Evolutionary conservation across 2,888 invertebrate species (phyloP), one percentile per base, ranked within the genome.

Genomic region (Serripes groenlandicus): DNA sequence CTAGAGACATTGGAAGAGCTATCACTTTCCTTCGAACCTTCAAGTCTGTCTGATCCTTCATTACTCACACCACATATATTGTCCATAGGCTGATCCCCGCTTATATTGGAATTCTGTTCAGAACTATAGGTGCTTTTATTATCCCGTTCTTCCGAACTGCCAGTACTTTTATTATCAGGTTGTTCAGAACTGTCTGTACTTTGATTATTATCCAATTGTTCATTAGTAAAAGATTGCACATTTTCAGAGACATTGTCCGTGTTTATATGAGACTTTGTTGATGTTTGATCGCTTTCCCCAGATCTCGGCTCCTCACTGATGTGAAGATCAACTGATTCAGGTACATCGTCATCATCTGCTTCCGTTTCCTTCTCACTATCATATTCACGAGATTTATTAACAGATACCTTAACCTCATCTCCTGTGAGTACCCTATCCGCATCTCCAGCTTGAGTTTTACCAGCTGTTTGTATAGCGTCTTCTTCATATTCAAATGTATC

Each of bases 261-360:
- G 23, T 71, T 35, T 21, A n/a, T 54, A 30, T 34, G 37, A 42
- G 23, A 9, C 26, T 52, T 35, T 37, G 7, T 58, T 34, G 7
- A 18, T 11, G 9, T 42, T 62, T 62, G 62, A 42, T 66, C 75
- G 23, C 23, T 26, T 23, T 37, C 52, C 4, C 58, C 30, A 42
- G 32, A 28, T 73, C 71, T 58, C n/a, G 77, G 37, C 66, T 79
- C 85, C 58, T 85, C 85, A 85, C 81, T 85, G 21, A 85, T 85
- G 52, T 85, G 85, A 81, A 85, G 85, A 42, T 34, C 34, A 37
- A 81, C 26, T 62, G 72, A 37, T 58, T 64, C 73, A 58, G 34
- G 21, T 26, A 30, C 35, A 9, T 64, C 71, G 23, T 60, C 56
- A 32, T 71, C 62, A 30, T 52, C 69, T 52, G 3, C 21, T 35